Conservation (phyloP, 2,113 vertebrate genomes). For the Phaethon lepturus region DNA sequence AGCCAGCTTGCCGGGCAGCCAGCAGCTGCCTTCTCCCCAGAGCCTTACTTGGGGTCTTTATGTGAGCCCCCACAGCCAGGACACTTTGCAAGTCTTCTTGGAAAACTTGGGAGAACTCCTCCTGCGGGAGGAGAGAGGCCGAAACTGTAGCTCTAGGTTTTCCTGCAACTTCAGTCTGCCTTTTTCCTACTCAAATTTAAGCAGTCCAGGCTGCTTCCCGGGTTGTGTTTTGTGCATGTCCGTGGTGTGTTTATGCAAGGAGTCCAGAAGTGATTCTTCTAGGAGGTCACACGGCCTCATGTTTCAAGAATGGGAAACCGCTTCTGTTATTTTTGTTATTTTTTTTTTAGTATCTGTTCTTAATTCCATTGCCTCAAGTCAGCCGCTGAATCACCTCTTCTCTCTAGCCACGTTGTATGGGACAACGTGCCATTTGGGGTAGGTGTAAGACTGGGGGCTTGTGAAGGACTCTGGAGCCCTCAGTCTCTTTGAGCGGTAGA, state of each 20-base stretch:
- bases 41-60: not conserved
- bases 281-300: not conserved
- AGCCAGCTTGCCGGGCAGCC: not conserved
- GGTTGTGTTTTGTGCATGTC: not conserved
- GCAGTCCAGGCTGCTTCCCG: not conserved
- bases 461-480: not conserved
- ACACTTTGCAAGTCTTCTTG: not conserved
- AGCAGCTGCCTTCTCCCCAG: not conserved
- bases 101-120: not conserved
- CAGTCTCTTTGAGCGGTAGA: not conserved
- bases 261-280: not conserved
- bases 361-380: conserved; percentile 23
- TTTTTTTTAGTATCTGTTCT: not conserved
- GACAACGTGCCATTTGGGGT: not conserved
- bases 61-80: not conserved
- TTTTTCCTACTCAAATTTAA: not conserved
- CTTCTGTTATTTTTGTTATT: not conserved
- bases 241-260: not conserved
- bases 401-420: not conserved
- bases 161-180: not conserved
- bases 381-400: not conserved
- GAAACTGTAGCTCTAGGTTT: not conserved
- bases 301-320: conserved; percentile 26
- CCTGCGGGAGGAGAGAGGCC: not conserved
- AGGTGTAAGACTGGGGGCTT: not conserved